A percentile compares a stretch with the other conserved stretches of the same genome.
These are phyloP conservation scores for Pangasius sanitwongsei DNA, from an alignment of 2,797 vertebrate species.

Conservation along the genomic window DNA sequence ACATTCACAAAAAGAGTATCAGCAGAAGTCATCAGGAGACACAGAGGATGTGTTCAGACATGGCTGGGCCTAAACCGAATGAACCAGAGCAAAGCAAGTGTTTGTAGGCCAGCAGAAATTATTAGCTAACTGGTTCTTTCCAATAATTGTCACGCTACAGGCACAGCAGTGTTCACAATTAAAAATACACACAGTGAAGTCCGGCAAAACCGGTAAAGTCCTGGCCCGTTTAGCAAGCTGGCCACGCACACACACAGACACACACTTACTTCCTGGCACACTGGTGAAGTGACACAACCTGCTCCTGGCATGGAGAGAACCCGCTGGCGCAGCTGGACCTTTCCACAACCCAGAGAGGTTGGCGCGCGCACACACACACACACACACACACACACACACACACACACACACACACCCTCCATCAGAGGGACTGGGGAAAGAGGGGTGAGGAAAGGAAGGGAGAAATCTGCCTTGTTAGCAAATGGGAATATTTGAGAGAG, in stretches of 20 bases:
- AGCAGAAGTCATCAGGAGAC: slow-evolving; percentile 28
- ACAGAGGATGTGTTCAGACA: slow-evolving; percentile 31
- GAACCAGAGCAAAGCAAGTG: slow-evolving; percentile 7
- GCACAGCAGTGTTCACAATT: slow-evolving; percentile 35
- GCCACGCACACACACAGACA: slow-evolving; percentile 32
- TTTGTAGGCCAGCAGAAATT: slow-evolving; percentile 3
- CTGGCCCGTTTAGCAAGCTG: slow-evolving; percentile 51
- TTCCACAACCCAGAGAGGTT: slow-evolving; percentile 50
- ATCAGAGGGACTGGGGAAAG: not conserved
- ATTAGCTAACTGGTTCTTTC: slow-evolving; percentile 11
- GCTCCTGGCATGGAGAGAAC: slow-evolving; percentile 52
- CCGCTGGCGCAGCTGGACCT: slow-evolving; percentile 56
- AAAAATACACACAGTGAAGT: slow-evolving; percentile 40
- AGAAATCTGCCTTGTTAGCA: slow-evolving; percentile 46
- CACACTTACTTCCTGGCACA: slow-evolving; percentile 45
- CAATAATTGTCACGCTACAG: slow-evolving; percentile 15
- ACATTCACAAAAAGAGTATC: slow-evolving; percentile 8
- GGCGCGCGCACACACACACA: slow-evolving; percentile 11
- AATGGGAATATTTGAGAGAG: slow-evolving; percentile 22
- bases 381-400: not conserved
- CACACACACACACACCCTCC: not conserved
- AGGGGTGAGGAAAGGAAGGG: not conserved
- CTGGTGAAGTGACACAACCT: slow-evolving; percentile 52
- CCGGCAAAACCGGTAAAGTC: slow-evolving; percentile 50
- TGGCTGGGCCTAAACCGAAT: slow-evolving; percentile 7